phyloP scores from a whole-genome alignment of 2,113 vertebrate genomes.

The Etia nguti region DNA sequence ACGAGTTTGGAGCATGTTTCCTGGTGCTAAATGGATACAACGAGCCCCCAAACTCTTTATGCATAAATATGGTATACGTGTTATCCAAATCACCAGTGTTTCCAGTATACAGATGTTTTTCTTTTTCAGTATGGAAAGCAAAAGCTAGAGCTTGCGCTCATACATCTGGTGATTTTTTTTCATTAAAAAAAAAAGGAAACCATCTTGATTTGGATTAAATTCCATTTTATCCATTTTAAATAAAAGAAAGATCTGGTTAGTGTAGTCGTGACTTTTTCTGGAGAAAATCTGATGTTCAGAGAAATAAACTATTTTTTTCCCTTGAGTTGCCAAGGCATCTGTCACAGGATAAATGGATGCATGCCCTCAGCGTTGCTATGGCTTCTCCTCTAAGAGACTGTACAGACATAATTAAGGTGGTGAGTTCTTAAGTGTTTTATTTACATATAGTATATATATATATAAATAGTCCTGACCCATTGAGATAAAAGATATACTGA shows the following conservation, averaged over 20 bases:
- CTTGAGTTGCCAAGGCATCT: neutral
- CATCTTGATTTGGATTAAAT: neutral
- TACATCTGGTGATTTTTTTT: neutral
- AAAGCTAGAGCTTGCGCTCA: neutral
- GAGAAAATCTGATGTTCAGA: neutral
- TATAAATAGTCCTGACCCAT: neutral
- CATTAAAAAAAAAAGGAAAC: neutral
- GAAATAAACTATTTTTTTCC: neutral
- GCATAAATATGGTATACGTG: neutral
- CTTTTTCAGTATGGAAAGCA: neutral
- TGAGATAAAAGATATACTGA: neutral
- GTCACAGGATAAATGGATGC: neutral
- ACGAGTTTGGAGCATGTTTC: neutral
- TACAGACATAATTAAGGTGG: neutral
- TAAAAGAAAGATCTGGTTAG: neutral
- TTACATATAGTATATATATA: neutral
- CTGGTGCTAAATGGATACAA: neutral
- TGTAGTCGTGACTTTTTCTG: neutral
- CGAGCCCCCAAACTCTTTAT: neutral
- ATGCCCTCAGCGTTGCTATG: neutral
- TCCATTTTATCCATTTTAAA: neutral
- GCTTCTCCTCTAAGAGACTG: neutral
- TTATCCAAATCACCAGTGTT: neutral
- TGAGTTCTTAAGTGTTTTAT: rapidly evolving
- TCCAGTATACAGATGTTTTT: neutral